Evolutionary conservation across 23 tunicate genomes (phyloP).

Genomic region (Trididemnum miniatum): DNA sequence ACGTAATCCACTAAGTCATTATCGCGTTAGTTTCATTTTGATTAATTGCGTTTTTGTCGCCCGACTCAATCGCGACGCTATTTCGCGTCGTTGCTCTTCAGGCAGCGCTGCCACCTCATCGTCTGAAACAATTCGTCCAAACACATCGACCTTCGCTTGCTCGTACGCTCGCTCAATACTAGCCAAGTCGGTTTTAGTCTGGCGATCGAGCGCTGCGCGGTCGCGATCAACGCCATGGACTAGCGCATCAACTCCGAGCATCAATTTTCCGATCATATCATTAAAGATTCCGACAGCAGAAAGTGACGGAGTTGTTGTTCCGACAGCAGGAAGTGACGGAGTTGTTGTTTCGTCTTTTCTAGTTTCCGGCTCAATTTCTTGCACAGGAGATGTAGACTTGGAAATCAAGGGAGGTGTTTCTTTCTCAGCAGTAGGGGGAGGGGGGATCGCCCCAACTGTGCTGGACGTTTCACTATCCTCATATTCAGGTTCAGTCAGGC

Average conservation of each 20-base stretch:
- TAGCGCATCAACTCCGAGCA: conserved; percentile 15
- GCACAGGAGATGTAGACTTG: neutral
- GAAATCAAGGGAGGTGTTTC: neutral
- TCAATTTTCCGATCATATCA: conserved; percentile 11
- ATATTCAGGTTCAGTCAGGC: conserved; percentile 38
- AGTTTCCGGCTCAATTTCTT: neutral
- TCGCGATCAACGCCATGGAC: conserved; percentile 48
- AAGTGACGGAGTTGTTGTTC: neutral
- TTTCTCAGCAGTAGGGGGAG: conserved; percentile 3
- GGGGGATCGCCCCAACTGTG: conserved; percentile 8
- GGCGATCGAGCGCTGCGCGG: conserved; percentile 1
- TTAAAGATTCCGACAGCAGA: conserved; percentile 13
- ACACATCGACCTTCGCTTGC: conserved; percentile 32
- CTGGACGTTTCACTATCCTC: conserved; percentile 53
- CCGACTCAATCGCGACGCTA: conserved; percentile 7
- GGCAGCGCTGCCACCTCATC: conserved; percentile 33
- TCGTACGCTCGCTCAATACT: conserved; percentile 42
- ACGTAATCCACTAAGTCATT: neutral
- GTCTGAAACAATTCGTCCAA: conserved; percentile 24
- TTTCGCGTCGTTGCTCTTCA: neutral
- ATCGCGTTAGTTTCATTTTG: conserved; percentile 7
- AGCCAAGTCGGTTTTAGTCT: conserved; percentile 21
- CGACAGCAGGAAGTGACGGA: neutral
- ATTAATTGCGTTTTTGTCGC: conserved; percentile 29
- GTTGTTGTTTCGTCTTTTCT: neutral